A percentile compares a stretch with the other conserved stretches of the same genome.
Evolutionary conservation across 2,797 vertebrate genomes (phyloP).

Genomic region (Crocidura indochinensis): DNA sequence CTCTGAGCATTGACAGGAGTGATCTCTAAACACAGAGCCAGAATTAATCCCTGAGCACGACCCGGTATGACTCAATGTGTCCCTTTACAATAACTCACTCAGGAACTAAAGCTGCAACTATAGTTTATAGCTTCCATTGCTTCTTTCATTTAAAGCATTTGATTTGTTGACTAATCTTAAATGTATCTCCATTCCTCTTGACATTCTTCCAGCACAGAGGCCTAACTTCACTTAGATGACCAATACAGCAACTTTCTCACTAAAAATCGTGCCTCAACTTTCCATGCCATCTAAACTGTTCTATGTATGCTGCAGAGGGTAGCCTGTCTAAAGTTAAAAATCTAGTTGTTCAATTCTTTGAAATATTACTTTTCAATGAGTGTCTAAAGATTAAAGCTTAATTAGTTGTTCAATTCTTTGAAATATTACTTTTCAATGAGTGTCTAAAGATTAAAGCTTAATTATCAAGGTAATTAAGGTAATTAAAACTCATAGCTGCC

Average conservation of each 20-base stretch:
- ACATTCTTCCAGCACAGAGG: neutral
- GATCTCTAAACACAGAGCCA: no score
- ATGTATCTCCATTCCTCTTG: neutral
- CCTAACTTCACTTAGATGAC: neutral
- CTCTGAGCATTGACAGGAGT: no score
- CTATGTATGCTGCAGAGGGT: neutral
- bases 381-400: constrained; percentile 19
- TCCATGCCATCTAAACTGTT: neutral
- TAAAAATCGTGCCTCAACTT: neutral
- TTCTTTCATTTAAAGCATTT: neutral
- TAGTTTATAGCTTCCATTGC: neutral
- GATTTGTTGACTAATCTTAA: neutral
- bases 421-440: neutral
- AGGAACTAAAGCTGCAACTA: neutral
- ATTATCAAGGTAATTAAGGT: no score
- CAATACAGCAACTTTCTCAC: neutral
- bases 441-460: constrained; percentile 19
- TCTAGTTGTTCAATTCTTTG: constrained; percentile 11
- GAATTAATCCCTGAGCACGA: no score
- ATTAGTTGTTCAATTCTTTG: constrained; percentile 6
- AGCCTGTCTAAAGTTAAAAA: constrained; percentile 30
- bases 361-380: neutral
- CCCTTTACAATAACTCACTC: neutral
- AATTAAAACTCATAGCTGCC: neutral
- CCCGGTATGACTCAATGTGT: no score